phyloP scores from a whole-genome alignment of 2,797 vertebrate genomes.

The Myoxocephalus aenaeus region DNA sequence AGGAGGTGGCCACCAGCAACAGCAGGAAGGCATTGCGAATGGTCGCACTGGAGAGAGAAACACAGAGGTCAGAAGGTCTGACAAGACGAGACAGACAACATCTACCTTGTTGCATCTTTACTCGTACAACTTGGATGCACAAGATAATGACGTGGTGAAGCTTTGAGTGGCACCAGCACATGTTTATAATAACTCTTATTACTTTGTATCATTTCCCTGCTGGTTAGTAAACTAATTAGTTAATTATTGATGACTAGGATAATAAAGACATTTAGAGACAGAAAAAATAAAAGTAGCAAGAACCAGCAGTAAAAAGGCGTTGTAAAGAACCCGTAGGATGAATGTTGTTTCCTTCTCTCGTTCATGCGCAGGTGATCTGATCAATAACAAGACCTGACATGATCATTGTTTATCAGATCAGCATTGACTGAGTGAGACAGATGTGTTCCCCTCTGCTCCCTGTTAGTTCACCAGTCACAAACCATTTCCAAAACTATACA shows the following conservation, averaged over 20 bases:
- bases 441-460: not conserved
- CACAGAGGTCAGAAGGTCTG: no score
- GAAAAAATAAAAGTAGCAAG: not conserved
- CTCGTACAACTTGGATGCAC: not conserved
- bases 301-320: not conserved
- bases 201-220: not conserved
- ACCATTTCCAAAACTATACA: not conserved
- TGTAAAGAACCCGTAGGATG: not conserved
- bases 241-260: not conserved
- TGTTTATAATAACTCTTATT: not conserved
- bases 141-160: not conserved
- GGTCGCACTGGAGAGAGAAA: slow-evolving; percentile 85
- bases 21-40: slow-evolving; percentile 95
- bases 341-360: not conserved
- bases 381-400: slow-evolving; percentile 1
- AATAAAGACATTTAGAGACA: not conserved
- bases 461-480: not conserved
- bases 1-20: slow-evolving; percentile 92
- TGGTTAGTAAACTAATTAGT: not conserved
- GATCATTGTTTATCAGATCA: slow-evolving; percentile 14
- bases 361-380: not conserved
- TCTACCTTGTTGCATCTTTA: not conserved
- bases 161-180: not conserved
- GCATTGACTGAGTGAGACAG: slow-evolving; percentile 2
- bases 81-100: not conserved